Percentiles rank a stretch among this genome's conserved stretches.
phyloP scores from a whole-genome alignment of 23 tunicate species.

The Diplosoma virens region DNA sequence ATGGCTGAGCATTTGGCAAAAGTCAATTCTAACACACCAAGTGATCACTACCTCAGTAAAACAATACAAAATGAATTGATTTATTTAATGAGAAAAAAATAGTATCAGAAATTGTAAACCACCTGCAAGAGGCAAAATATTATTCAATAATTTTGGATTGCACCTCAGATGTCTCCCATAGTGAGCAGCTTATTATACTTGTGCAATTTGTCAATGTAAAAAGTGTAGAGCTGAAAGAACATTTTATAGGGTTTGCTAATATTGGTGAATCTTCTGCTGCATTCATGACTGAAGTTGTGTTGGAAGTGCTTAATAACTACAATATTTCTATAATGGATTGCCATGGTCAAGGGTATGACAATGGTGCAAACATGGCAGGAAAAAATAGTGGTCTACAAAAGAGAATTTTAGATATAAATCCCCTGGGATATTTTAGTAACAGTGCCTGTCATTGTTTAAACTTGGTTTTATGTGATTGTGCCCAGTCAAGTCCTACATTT shows the following conservation, averaged over 20 bases:
- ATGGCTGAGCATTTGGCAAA: background rate
- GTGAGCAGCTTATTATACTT: background rate
- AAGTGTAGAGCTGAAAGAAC: background rate
- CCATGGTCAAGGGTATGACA: background rate
- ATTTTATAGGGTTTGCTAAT: background rate
- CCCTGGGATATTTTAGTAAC: background rate
- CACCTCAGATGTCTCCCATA: background rate
- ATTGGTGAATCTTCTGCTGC: background rate
- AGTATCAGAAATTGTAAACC: background rate
- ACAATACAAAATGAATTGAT: conserved; percentile 2
- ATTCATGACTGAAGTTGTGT: background rate
- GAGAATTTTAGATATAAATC: conserved; percentile 12
- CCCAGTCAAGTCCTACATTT: background rate
- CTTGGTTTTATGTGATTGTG: conserved; percentile 7
- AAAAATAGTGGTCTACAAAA: background rate
- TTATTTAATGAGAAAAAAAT: background rate
- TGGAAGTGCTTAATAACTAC: background rate
- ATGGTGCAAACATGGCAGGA: background rate
- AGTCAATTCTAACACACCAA: background rate
- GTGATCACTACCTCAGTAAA: background rate
- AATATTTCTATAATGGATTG: background rate
- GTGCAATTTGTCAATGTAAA: background rate
- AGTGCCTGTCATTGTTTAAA: background rate
- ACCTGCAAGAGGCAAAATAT: background rate
- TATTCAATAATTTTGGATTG: conserved; percentile 13